phyloP scores from a whole-genome alignment of 35 echinoderm and acorn worm species.

The Ophiothrix spiculata region DNA sequence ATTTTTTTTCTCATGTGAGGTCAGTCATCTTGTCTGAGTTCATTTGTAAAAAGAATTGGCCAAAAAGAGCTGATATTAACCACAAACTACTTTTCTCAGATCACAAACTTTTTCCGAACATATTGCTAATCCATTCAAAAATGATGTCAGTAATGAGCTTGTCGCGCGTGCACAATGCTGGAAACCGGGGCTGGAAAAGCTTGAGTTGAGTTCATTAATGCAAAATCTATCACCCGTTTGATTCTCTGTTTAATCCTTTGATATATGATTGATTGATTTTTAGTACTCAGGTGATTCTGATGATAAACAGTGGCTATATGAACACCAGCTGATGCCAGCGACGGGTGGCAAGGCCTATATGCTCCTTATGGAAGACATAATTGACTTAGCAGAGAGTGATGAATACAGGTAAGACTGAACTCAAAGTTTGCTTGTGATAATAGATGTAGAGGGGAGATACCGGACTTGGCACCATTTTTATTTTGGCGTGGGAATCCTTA shows the following conservation, averaged over 20 bases:
- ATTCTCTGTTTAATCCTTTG: neutral
- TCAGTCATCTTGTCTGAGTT: too few relatives aligned
- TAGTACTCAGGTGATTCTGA: constrained; percentile 98
- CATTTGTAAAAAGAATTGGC: too few relatives aligned
- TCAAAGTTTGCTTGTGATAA: too few relatives aligned
- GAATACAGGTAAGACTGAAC: constrained; percentile 78
- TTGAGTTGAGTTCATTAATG: neutral
- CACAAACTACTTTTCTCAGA: neutral
- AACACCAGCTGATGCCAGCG: constrained; percentile 93
- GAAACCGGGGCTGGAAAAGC: too few relatives aligned
- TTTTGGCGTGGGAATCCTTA: neutral
- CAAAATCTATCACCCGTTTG: neutral
- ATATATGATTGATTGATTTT: too few relatives aligned
- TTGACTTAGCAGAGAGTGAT: constrained; percentile 82
- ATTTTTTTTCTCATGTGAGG: too few relatives aligned
- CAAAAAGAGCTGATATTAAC: too few relatives aligned
- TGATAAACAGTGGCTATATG: constrained; percentile 98
- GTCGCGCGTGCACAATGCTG: neutral
- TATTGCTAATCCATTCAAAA: neutral
- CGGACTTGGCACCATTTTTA: neutral
- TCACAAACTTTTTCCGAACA: neutral
- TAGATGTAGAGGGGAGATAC: too few relatives aligned
- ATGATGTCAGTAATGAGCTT: too few relatives aligned
- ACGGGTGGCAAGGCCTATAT: constrained; percentile 97
- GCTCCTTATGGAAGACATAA: constrained; percentile 74